Evolutionary conservation across 2,797 vertebrate species (phyloP).

Genomic region (Scolopax bukidnonensis): DNA sequence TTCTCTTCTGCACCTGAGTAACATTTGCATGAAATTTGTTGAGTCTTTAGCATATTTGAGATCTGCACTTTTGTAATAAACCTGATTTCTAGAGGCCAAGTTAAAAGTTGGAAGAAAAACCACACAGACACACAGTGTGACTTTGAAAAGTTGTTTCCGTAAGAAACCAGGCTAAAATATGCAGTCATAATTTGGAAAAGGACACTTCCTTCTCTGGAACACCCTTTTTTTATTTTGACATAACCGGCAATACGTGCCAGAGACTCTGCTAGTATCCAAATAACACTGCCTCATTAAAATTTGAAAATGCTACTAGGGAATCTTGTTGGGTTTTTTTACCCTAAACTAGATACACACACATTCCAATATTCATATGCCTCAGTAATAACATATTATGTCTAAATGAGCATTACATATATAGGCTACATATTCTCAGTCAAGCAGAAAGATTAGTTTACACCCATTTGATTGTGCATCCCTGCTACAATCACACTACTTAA

Average conservation of each 20-base stretch:
- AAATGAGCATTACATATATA: not conserved
- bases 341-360: not conserved
- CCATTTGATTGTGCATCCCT: not conserved
- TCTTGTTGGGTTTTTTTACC: not conserved
- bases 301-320: slow-evolving; percentile 11
- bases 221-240: slow-evolving; percentile 29
- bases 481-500: not conserved
- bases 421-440: not conserved
- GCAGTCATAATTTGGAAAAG: slow-evolving; percentile 25
- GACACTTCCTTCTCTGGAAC: slow-evolving; percentile 38
- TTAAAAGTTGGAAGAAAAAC: slow-evolving; percentile 10
- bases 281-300: slow-evolving; percentile 9
- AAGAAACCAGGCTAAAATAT: slow-evolving; percentile 28
- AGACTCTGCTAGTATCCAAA: not conserved
- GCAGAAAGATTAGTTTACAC: not conserved
- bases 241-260: not conserved
- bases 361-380: not conserved
- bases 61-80: not conserved
- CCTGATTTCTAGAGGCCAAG: not conserved
- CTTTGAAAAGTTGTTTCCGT: not conserved
- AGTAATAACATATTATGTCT: not conserved
- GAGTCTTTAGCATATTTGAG: not conserved
- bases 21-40: not conserved
- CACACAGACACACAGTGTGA: not conserved
- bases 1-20: not conserved